A percentile compares a stretch with the other conserved stretches of the same genome.
Conservation (phyloP, 2,113 vertebrate species). For the Grus americana region DNA sequence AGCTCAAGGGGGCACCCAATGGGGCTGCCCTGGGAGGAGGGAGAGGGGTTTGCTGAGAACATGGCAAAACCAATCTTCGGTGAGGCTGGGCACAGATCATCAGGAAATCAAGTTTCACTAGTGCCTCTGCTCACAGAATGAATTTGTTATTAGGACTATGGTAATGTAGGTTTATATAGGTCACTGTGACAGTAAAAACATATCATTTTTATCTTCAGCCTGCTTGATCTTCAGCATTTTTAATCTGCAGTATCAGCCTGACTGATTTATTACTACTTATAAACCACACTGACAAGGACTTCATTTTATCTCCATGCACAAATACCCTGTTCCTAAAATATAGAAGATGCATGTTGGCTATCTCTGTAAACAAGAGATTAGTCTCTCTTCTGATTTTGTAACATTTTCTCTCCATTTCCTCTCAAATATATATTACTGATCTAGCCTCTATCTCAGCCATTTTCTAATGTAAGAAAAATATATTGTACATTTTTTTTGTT, state of each 20-base stretch:
- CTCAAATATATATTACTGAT: background rate
- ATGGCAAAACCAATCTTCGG: background rate
- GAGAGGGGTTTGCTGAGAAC: background rate
- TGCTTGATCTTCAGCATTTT: constrained; percentile 19
- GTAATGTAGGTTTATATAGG: constrained; percentile 28
- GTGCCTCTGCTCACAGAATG: background rate
- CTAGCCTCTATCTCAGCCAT: background rate
- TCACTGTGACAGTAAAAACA: constrained; percentile 40
- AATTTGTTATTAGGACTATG: background rate
- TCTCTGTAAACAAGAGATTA: background rate
- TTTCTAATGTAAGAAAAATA: background rate
- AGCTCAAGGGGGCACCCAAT: fast-evolving
- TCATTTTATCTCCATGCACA: background rate
- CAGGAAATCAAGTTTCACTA: background rate
- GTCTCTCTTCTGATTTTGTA: background rate
- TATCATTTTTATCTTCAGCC: constrained; percentile 19
- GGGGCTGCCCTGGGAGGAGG: background rate
- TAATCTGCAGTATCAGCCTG: background rate
- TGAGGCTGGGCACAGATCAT: background rate
- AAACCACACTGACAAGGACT: background rate
- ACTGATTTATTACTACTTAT: constrained; percentile 14
- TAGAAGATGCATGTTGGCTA: background rate
- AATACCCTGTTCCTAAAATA: background rate
- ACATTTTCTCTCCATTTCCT: background rate
- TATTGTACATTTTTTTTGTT: background rate